Conservation (phyloP, 2,797 vertebrate species). For the Threskiornis aethiopicus region DNA sequence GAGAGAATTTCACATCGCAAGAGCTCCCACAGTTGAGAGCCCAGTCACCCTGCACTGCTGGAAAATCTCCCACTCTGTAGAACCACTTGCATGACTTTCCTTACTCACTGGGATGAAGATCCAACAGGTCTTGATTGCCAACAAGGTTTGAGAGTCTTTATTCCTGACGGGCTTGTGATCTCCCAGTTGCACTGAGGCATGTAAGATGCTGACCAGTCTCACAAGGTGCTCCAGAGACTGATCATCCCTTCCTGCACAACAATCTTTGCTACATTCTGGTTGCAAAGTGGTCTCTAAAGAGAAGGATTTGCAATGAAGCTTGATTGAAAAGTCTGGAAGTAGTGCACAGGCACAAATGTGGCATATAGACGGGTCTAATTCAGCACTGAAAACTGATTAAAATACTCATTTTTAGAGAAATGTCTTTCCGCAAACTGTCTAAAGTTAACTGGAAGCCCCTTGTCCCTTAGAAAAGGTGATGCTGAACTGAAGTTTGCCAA, state of each 20-base stretch:
- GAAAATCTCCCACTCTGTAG: background rate
- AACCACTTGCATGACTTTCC: background rate
- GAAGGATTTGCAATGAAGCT: background rate
- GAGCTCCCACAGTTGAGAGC: background rate
- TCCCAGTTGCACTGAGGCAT: background rate
- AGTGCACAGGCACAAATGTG: background rate
- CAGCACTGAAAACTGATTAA: background rate
- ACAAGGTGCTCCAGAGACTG: background rate
- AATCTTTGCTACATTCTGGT: background rate
- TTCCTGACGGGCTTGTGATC: background rate
- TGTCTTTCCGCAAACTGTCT: background rate
- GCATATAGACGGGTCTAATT: background rate
- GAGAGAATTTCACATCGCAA: background rate
- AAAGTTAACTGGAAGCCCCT: background rate
- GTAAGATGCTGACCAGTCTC: background rate
- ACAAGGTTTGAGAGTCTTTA: background rate
- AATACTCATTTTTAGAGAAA: background rate
- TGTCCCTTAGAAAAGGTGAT: background rate
- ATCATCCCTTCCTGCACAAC: background rate
- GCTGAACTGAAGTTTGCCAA: background rate
- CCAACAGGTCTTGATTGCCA: background rate
- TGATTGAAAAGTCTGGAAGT: background rate
- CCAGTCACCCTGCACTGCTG: background rate
- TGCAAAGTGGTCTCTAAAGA: background rate
- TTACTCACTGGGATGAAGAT: background rate